phyloP scores from a whole-genome alignment of 2,113 vertebrate species.

The Colossoma macropomum region DNA sequence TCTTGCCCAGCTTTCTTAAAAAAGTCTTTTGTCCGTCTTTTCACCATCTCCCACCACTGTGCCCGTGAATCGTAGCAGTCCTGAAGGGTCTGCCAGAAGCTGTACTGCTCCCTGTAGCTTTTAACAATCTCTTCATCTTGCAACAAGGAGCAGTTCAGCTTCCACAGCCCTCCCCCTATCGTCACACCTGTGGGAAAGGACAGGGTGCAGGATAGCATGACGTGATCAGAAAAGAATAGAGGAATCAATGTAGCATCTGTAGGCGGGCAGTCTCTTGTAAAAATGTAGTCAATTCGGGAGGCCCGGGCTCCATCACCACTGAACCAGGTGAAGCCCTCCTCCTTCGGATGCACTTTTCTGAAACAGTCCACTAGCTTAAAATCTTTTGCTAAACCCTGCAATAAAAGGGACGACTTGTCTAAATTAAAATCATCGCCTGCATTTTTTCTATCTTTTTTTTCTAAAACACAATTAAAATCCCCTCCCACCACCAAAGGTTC shows the following conservation, averaged over 20 bases:
- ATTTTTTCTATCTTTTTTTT: not conserved
- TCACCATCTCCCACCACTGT: not conserved
- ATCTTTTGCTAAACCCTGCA: not conserved
- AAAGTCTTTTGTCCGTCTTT: not conserved
- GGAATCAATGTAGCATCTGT: constrained; percentile 29
- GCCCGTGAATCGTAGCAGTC: constrained; percentile 6
- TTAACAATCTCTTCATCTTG: not conserved
- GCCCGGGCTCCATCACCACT: constrained; percentile 21
- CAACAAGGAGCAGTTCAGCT: constrained; percentile 42
- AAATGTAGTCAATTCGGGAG: constrained; percentile 40
- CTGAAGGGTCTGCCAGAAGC: constrained; percentile 28
- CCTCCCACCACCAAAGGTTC: not conserved
- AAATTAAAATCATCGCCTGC: not conserved
- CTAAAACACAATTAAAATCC: constrained; percentile 32
- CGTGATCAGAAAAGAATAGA: constrained; percentile 39
- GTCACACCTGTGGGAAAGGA: constrained; percentile 17
- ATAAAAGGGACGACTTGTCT: not conserved
- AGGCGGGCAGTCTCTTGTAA: constrained; percentile 18
- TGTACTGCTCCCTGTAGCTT: not conserved
- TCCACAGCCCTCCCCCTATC: constrained; percentile 36
- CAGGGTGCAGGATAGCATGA: constrained; percentile 4
- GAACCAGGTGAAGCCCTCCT: constrained; percentile 35
- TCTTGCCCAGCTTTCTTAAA: not conserved
- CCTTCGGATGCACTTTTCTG: constrained; percentile 1
- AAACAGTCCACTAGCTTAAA: constrained; percentile 20